phyloP scores from a whole-genome alignment of 2,888 invertebrate genomes.

The Spilosoma lubricipeda region DNA sequence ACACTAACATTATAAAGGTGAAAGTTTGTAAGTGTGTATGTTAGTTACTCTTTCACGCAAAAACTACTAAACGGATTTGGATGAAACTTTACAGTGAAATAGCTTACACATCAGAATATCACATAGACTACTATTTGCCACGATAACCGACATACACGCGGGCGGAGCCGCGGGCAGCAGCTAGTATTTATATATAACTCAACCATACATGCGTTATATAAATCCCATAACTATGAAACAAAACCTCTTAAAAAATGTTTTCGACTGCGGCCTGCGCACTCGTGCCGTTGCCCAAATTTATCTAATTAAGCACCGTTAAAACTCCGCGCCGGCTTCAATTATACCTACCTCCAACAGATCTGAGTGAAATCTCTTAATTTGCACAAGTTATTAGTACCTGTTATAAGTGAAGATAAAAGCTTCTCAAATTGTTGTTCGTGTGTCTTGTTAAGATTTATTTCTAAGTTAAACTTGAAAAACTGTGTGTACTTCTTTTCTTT shows the following conservation, averaged over 20 bases:
- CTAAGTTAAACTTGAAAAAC: background rate
- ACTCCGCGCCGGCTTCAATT: slow-evolving; percentile 52
- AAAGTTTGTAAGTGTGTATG: too few species aligned
- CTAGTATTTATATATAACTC: too few species aligned
- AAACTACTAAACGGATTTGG: too few species aligned
- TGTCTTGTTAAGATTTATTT: slow-evolving; percentile 21
- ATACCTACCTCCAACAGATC: slow-evolving; percentile 52
- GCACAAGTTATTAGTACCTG: slow-evolving; percentile 57
- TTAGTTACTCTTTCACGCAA: too few species aligned
- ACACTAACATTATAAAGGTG: too few species aligned
- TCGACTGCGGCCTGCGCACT: slow-evolving; percentile 40
- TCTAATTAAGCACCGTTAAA: slow-evolving; percentile 54
- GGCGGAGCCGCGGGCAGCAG: too few species aligned
- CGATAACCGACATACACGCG: too few species aligned
- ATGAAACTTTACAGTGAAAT: too few species aligned
- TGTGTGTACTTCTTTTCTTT: background rate
- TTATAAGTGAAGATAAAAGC: slow-evolving; percentile 41
- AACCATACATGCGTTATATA: background rate
- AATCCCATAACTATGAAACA: background rate
- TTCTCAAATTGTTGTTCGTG: slow-evolving; percentile 34
- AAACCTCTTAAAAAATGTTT: slow-evolving; percentile 39
- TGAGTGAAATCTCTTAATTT: slow-evolving; percentile 56
- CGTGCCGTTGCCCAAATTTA: slow-evolving; percentile 53
- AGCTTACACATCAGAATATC: too few species aligned
- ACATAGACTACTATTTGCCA: too few species aligned